Evolutionary conservation across 2,888 invertebrate genomes (phyloP).

Genomic region (Crepidodera aurea): DNA sequence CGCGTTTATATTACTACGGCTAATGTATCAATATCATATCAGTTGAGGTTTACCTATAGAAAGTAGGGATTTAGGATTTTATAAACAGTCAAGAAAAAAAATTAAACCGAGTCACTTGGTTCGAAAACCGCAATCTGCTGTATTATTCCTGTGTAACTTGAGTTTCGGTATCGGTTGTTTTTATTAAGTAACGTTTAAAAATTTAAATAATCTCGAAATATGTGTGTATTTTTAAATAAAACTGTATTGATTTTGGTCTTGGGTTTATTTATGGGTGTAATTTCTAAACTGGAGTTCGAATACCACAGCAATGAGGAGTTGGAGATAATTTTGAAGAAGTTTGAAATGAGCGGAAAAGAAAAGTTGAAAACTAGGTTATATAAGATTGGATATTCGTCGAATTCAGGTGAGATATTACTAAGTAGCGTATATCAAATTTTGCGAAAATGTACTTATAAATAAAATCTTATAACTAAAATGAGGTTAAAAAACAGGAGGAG

Average conservation of each 20-base stretch:
- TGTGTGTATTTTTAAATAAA: neutral
- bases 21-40: too few species aligned
- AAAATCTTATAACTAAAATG: too few species aligned
- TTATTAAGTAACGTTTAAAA: too few species aligned
- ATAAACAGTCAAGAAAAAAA: neutral
- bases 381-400: slow-evolving; percentile 63
- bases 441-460: too few species aligned
- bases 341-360: slow-evolving; percentile 53
- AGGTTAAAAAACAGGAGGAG: too few species aligned
- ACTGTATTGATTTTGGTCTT: neutral
- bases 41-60: neutral
- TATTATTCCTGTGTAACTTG: neutral
- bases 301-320: slow-evolving; percentile 63
- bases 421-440: too few species aligned
- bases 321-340: slow-evolving; percentile 57
- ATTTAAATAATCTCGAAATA: neutral
- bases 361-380: slow-evolving; percentile 59
- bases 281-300: slow-evolving; percentile 48
- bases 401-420: slow-evolving; percentile 54
- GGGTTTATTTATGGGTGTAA: neutral
- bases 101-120: neutral
- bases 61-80: neutral
- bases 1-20: neutral
- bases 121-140: neutral
- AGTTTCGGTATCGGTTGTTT: too few species aligned